Conservation (phyloP, 1,140 invertebrate species). For the Drosophila chauvacae region DNA sequence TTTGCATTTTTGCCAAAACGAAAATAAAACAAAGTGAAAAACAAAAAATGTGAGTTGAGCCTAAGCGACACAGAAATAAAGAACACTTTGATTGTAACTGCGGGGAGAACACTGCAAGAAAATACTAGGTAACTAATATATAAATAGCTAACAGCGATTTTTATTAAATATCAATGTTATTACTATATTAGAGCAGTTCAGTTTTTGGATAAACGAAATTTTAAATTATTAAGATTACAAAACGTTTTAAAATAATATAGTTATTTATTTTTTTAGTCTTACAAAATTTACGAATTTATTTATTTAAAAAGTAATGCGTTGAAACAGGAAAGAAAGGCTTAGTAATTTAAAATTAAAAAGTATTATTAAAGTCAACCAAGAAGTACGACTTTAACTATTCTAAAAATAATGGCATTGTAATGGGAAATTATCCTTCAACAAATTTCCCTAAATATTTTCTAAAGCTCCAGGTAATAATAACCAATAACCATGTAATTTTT, state of each 20-base stretch:
- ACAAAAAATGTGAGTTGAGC: conserved; percentile 28
- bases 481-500: neutral
- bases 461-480: no score
- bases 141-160: neutral
- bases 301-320: no score
- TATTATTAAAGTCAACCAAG: no score
- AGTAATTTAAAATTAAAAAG: no score
- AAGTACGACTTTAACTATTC: no score
- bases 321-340: no score
- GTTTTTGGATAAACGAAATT: no score
- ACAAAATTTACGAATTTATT: neutral
- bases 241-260: neutral
- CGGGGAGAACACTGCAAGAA: neutral
- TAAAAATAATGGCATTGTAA: no score
- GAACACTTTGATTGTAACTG: conserved; percentile 22
- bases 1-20: conserved; percentile 71
- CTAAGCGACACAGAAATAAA: conserved; percentile 45
- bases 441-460: neutral
- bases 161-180: no score
- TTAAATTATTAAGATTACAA: neutral
- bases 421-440: no score
- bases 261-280: neutral
- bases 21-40: conserved; percentile 35
- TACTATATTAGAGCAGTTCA: neutral
- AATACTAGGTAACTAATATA: neutral